phyloP scores from a whole-genome alignment of 2,797 vertebrate species.

The Poeciliopsis turneri region DNA sequence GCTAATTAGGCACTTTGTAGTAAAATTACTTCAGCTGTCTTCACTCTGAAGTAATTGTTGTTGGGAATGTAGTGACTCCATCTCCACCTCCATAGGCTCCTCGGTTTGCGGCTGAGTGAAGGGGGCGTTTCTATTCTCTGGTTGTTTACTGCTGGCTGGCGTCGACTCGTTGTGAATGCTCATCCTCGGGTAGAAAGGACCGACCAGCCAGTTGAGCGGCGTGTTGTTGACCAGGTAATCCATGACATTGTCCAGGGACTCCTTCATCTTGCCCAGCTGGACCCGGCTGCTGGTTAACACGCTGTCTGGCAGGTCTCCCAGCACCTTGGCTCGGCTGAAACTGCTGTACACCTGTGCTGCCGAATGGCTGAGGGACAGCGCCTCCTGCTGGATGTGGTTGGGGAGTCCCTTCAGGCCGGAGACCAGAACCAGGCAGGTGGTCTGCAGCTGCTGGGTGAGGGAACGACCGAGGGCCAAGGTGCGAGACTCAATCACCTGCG shows the following conservation, averaged over 20 bases:
- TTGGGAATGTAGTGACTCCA: conserved; percentile 43
- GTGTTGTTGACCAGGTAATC: conserved; percentile 98
- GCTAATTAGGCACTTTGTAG: background rate
- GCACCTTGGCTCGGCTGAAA: conserved; percentile 78
- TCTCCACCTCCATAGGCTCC: conserved; percentile 50
- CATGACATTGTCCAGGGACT: conserved; percentile 90
- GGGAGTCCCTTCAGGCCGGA: conserved; percentile 88
- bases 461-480: conserved; percentile 85
- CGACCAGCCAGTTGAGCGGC: conserved; percentile 96
- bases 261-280: conserved; percentile 87
- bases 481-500: conserved; percentile 87
- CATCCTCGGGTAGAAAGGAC: conserved; percentile 91
- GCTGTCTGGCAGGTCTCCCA: conserved; percentile 85
- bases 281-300: conserved; percentile 82
- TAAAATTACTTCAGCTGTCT: background rate
- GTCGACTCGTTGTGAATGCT: background rate
- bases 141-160: background rate
- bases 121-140: background rate
- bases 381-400: conserved; percentile 88
- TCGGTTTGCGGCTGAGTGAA: background rate
- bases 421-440: conserved; percentile 86
- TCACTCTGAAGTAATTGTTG: background rate
- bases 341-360: conserved; percentile 83
- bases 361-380: conserved; percentile 75
- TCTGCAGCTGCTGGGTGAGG: conserved; percentile 92